Evolutionary conservation across 2,113 vertebrate species (phyloP).

Genomic region (Myrmecobius fasciatus): DNA sequence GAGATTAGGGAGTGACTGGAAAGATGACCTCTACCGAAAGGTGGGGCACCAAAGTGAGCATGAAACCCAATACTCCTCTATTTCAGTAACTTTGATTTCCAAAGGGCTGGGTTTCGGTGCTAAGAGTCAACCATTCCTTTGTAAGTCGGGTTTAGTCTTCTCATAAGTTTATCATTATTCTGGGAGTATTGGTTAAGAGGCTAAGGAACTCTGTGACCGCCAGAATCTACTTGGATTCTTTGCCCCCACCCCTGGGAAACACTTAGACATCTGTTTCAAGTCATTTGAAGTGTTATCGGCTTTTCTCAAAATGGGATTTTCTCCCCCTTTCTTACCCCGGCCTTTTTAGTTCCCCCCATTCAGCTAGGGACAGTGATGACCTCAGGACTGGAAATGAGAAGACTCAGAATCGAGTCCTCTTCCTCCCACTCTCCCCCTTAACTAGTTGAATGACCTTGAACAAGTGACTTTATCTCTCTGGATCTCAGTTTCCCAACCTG

Average conservation of each 20-base stretch:
- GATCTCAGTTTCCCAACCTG: background rate
- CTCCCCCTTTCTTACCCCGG: background rate
- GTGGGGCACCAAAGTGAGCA: conserved; percentile 79
- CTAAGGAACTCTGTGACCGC: conserved; percentile 22
- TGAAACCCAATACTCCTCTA: conserved; percentile 75
- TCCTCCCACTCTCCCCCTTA: background rate
- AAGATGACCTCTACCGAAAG: conserved; percentile 74
- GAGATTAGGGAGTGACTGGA: conserved; percentile 82
- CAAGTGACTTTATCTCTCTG: background rate
- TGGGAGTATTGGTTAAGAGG: conserved; percentile 57
- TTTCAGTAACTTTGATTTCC: conserved; percentile 80
- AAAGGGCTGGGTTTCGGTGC: conserved; percentile 73
- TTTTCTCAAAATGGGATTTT: conserved; percentile 35
- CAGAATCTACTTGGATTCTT: background rate
- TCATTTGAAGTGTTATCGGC: conserved; percentile 18
- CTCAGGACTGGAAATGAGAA: background rate
- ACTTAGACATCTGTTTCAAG: conserved; percentile 34
- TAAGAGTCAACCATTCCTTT: conserved; percentile 79
- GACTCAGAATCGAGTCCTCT: background rate
- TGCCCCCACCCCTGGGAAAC: background rate
- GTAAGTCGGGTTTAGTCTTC: conserved; percentile 83
- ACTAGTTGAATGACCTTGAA: background rate
- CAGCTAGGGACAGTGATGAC: background rate
- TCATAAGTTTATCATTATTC: conserved; percentile 79
- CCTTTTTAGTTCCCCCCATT: background rate